Evolutionary conservation across 2,888 invertebrate genomes (phyloP), one percentile per base, ranked within the genome.

Genomic region (Lasioglossum marginatum): DNA sequence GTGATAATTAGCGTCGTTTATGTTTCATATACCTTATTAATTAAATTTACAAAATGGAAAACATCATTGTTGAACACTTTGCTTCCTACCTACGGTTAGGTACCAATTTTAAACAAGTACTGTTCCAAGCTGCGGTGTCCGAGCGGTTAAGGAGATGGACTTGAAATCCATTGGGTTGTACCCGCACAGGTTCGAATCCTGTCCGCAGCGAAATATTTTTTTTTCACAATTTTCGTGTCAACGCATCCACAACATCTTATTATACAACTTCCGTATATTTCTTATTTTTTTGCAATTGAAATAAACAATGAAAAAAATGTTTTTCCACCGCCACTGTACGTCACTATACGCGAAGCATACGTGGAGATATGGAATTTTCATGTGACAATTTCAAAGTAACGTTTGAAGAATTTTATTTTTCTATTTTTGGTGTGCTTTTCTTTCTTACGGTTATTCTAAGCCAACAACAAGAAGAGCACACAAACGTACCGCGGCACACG

Each of bases 151-250:
- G 93, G 94, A 93, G 94, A 94, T 93, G 93, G 94, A 94, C 94
- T 94, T 94, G 94, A 95, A 94, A 95, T 94, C 94, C 94, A 94
- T 93, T 94, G 94, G 93, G 93, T 94, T 92, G 77, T 94, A 93
- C 94, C 94, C 94, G 93, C 94, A 92, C 93, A 95, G 94, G 94
- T 94, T 94, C 94, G 94, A 94, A 94, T 94, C 94, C 94, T 94
- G 94, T 94, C 93, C 94, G 94, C 94, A 94, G 94, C 94, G 94
- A 91, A 87, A 73, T 86, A 91, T 92, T 94, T 94, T 94, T 93
- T 91, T 86, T 84, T 48, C 19, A 31, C 14, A 12, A 70, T 72
- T 77, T 60, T 57, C 4, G 16, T 23, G 1, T 16, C 60, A 27
- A 23, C 3, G 14, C 8, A 5, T 19, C 3, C 16, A 8, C 6